Percentiles rank a stretch among this genome's conserved stretches.
Conservation (phyloP, 2,113 vertebrate genomes). For the Alosa alosa region DNA sequence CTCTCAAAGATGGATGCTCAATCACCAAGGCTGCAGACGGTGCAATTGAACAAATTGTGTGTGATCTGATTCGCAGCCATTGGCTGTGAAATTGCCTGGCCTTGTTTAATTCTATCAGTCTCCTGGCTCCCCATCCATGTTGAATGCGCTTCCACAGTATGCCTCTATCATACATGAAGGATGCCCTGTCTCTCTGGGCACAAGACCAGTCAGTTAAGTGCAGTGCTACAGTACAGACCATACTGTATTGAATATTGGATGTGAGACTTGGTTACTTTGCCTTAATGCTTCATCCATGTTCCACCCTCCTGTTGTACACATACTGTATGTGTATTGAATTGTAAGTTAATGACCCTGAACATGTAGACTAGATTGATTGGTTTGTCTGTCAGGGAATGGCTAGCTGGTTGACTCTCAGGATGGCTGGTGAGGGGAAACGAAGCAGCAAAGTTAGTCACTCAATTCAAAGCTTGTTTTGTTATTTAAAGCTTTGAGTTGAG, state of each 20-base stretch:
- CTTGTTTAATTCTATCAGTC: neutral
- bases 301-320: neutral
- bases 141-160: slow-evolving; percentile 19
- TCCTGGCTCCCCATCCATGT: slow-evolving; percentile 30
- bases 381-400: neutral
- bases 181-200: neutral
- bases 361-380: neutral
- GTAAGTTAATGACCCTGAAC: neutral
- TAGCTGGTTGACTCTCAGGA: neutral
- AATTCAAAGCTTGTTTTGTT: neutral
- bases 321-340: neutral
- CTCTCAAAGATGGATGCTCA: neutral
- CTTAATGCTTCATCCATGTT: neutral
- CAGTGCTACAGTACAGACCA: neutral
- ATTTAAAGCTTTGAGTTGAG: neutral
- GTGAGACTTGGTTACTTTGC: neutral
- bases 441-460: neutral
- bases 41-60: neutral
- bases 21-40: neutral
- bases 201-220: neutral
- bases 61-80: neutral
- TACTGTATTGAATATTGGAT: neutral
- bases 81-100: slow-evolving; percentile 10
- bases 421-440: neutral
- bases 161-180: neutral